Evolutionary conservation across 2,888 invertebrate species (phyloP).

Genomic region (Drosophila suboccidentalis): DNA sequence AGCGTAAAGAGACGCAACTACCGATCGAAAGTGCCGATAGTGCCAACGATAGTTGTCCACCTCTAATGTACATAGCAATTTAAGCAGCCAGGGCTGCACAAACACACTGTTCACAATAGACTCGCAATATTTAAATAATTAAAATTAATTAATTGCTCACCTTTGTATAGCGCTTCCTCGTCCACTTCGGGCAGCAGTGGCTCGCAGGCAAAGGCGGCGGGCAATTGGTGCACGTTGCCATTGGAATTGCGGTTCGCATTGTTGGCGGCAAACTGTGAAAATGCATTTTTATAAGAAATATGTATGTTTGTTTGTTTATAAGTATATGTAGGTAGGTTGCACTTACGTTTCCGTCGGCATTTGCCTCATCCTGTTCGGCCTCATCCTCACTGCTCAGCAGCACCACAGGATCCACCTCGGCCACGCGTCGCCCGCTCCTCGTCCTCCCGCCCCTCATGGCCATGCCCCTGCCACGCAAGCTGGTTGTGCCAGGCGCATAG

Average conservation of each 20-base stretch:
- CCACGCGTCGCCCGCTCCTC: slow-evolving; percentile 85
- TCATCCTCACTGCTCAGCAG: slow-evolving; percentile 91
- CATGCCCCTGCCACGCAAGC: slow-evolving; percentile 70
- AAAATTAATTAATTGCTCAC: slow-evolving; percentile 46
- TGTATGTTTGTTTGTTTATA: neutral
- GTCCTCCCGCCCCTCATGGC: slow-evolving; percentile 83
- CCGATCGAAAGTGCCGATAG: too few species aligned
- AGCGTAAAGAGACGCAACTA: neutral
- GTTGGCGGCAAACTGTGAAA: slow-evolving; percentile 41
- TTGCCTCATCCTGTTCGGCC: slow-evolving; percentile 86
- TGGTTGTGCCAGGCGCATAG: slow-evolving; percentile 44
- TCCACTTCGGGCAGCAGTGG: slow-evolving; percentile 81
- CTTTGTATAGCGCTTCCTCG: slow-evolving; percentile 78
- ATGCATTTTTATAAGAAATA: neutral
- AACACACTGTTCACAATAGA: slow-evolving; percentile 4
- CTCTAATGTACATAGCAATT: slow-evolving; percentile 34
- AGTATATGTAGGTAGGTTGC: too few species aligned
- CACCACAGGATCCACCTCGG: slow-evolving; percentile 90
- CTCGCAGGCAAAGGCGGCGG: slow-evolving; percentile 81
- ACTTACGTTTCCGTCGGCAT: slow-evolving; percentile 74
- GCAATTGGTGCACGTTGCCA: slow-evolving; percentile 48
- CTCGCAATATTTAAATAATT: neutral
- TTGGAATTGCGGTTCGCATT: slow-evolving; percentile 54
- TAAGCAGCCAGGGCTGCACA: slow-evolving; percentile 37
- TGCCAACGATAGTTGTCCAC: too few species aligned